Evolutionary conservation across 2,888 invertebrate genomes (phyloP), one percentile per base, ranked within the genome.

Genomic region (Drosophila paucipuncta): DNA sequence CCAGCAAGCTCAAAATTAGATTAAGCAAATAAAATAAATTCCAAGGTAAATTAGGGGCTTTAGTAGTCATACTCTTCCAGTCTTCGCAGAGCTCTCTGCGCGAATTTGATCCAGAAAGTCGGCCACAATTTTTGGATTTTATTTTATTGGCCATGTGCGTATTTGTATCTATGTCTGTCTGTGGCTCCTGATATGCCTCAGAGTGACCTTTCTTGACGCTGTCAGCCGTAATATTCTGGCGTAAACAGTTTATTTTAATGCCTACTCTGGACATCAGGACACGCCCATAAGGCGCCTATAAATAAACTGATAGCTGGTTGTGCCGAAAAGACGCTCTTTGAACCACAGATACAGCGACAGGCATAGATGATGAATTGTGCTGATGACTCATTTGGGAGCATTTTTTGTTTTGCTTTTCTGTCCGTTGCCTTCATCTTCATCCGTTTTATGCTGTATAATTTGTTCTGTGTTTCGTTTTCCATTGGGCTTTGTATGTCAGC

Each of bases 281-380:
- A 57, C 67, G 60, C 71, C 66, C 61, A 65, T 55, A 37, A 35
- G 35, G 35, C 47, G 59, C 61, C 41, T 76, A 79, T 76, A 75
- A 73, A 89, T 89, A 85, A 80, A 78, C 30, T 43, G 43, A 41
- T 35, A 39, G 22, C 33, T 39, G 60, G 43, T 59, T 50, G 58
- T 50, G 41, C 53, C 13, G 62, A 62, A 60, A 71, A 53, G 28
- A 53, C 25, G 5, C 39, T 22, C 16, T 33, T 6, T 63, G 41
- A 50, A 25, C 54, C 53, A 37, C 59, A 68, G 49, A 60, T 63
- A 66, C 71, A 55, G 60, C 58, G 39, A 47, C 25, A 16, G 25
- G 16, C 64, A n/a, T 52, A 79, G 81, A 87, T 91, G 87, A 90
- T 90, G 83, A 90, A 91, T 89, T 89, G 81, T 68, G 74, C 68